Evolutionary conservation across 2,888 invertebrate species (phyloP).

Genomic region (Dynastes maya): DNA sequence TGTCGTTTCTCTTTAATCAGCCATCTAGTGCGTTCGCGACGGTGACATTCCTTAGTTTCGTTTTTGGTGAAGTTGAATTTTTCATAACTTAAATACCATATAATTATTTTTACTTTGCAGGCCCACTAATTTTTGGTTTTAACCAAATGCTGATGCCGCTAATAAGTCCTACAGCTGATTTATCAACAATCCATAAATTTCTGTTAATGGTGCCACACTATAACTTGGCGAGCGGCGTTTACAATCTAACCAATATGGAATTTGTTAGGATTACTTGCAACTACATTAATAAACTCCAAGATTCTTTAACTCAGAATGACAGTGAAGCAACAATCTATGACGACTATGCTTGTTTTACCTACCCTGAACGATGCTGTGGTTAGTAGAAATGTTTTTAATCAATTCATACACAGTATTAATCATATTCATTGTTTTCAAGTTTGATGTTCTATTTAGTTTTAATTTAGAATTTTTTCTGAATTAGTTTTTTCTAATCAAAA

Average conservation of each 20-base stretch:
- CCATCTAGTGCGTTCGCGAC: conserved; percentile 85
- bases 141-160: not conserved
- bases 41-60: conserved; percentile 73
- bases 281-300: conserved; percentile 18
- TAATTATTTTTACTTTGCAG: not conserved
- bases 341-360: conserved; percentile 40
- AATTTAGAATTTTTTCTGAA: too few species aligned
- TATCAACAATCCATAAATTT: not conserved
- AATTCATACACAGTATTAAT: too few species aligned
- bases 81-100: not conserved
- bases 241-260: conserved; percentile 62
- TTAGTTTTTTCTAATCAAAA: too few species aligned
- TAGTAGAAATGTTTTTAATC: conserved; percentile 51
- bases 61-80: not conserved
- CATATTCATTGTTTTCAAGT: too few species aligned
- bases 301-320: not conserved
- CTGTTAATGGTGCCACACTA: conserved; percentile 82
- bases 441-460: too few species aligned
- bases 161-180: too few species aligned
- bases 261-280: conserved; percentile 50
- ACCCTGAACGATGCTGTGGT: conserved; percentile 66
- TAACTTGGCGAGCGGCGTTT: conserved; percentile 72
- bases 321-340: not conserved
- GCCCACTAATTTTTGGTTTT: not conserved
- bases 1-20: conserved; percentile 79